A percentile compares a stretch with the other conserved stretches of the same genome.
phyloP scores from a whole-genome alignment of 2,797 vertebrate species.

The Tadarida brasiliensis region DNA sequence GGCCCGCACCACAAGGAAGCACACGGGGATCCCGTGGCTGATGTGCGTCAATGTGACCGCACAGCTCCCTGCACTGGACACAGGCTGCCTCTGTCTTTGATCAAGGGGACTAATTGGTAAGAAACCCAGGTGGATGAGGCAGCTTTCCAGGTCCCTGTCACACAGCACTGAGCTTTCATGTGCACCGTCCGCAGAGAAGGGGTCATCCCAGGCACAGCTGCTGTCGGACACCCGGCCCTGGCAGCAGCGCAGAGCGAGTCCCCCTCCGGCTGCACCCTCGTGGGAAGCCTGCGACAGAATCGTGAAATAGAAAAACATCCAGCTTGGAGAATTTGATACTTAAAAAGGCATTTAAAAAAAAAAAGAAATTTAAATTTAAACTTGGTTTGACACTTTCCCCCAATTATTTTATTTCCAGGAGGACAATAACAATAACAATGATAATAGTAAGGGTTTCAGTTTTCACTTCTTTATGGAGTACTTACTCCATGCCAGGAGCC shows the following conservation, averaged over 20 bases:
- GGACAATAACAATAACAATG: background rate
- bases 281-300: background rate
- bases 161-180: rapidly evolving
- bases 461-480: background rate
- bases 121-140: background rate
- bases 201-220: background rate
- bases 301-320: background rate
- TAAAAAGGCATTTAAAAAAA: background rate
- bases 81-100: background rate
- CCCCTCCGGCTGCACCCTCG: background rate
- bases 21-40: rapidly evolving
- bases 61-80: too few species aligned
- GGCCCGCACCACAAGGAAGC: background rate
- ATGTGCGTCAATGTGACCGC: rapidly evolving
- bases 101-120: background rate
- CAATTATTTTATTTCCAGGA: background rate
- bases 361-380: too few species aligned
- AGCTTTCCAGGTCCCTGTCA: background rate
- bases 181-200: too few species aligned
- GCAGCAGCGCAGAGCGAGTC: too few species aligned
- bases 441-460: background rate
- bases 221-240: rapidly evolving
- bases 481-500: background rate
- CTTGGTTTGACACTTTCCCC: background rate
- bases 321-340: background rate